phyloP scores from a whole-genome alignment of 2,113 vertebrate species.

The Apodemus speciosus region DNA sequence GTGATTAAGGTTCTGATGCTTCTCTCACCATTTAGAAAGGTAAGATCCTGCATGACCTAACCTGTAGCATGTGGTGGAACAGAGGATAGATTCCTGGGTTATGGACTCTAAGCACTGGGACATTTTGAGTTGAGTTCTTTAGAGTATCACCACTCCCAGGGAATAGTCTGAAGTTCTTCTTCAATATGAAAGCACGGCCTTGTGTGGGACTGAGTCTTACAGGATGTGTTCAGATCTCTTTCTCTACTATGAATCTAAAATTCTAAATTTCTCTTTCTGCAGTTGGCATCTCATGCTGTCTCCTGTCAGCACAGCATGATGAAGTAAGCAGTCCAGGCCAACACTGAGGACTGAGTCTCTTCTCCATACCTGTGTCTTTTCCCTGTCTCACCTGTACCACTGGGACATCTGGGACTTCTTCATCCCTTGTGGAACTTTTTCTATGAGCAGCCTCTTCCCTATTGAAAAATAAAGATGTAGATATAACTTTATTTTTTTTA shows the following conservation, averaged over 20 bases:
- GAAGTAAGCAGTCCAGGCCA: not conserved
- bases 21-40: not conserved
- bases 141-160: not conserved
- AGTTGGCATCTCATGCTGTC: not conserved
- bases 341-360: accelerated
- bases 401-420: not conserved
- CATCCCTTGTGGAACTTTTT: not conserved
- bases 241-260: not conserved
- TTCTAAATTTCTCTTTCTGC: not conserved
- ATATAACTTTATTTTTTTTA: not conserved
- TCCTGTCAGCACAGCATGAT: not conserved
- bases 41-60: not conserved
- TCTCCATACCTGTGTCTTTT: not conserved
- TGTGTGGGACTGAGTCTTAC: not conserved
- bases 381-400: not conserved
- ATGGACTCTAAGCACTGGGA: not conserved
- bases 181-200: not conserved
- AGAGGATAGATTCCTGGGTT: not conserved
- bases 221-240: not conserved
- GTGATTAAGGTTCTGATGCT: not conserved
- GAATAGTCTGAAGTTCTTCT: not conserved
- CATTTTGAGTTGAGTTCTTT: not conserved
- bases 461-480: not conserved
- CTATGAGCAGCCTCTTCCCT: not conserved
- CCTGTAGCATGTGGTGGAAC: not conserved